phyloP scores from a whole-genome alignment of 2,797 vertebrate genomes.

The Dromococcyx pavoninus region DNA sequence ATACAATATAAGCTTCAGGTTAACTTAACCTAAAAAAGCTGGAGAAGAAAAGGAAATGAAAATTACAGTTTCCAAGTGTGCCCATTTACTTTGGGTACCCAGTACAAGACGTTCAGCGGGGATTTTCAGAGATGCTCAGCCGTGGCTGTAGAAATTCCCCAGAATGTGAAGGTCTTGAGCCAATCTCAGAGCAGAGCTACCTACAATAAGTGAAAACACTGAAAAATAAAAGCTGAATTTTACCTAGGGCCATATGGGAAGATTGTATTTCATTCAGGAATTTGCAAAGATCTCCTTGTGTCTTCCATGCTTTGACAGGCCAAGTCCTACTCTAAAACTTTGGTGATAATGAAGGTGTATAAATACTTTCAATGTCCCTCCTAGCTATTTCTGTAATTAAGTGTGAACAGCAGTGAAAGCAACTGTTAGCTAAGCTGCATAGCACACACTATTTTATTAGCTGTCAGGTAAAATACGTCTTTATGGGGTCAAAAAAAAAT shows the following conservation, averaged over 20 bases:
- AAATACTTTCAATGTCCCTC: background rate
- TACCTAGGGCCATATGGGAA: background rate
- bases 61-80: background rate
- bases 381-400: background rate
- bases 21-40: background rate
- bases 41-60: background rate
- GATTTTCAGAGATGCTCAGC: background rate
- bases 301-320: background rate
- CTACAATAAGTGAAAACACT: background rate
- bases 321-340: background rate
- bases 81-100: background rate
- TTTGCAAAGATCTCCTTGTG: background rate
- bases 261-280: background rate
- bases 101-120: fast-evolving
- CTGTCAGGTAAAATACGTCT: background rate
- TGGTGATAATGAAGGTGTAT: background rate
- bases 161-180: background rate
- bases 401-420: background rate
- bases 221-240: background rate
- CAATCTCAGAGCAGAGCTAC: background rate
- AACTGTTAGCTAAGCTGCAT: background rate
- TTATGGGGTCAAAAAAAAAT: background rate
- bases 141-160: background rate
- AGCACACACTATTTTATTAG: background rate
- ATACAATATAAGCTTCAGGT: background rate